Percentiles rank a stretch among this genome's conserved stretches.
phyloP scores from a whole-genome alignment of 2,888 invertebrate genomes.

The Horisme vitalbata region DNA sequence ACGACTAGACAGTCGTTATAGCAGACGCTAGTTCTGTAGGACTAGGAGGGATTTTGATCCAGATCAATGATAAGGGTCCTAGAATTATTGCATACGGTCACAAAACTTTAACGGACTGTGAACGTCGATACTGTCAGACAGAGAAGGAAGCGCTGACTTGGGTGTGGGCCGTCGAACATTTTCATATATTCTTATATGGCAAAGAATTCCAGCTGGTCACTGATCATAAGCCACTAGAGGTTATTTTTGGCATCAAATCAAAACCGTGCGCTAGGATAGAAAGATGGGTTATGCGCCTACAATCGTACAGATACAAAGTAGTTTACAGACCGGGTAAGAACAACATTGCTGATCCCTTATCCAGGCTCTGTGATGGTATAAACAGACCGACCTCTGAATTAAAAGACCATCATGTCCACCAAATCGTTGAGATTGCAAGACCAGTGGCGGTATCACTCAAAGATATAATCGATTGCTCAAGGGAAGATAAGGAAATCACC shows the following conservation, averaged over 20 bases:
- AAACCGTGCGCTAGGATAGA: constrained; percentile 47
- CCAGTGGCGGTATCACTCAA: constrained; percentile 23
- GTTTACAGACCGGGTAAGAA: constrained; percentile 34
- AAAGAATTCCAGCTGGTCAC: constrained; percentile 42
- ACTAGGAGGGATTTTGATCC: background rate
- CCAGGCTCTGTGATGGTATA: constrained; percentile 23
- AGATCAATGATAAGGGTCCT: background rate
- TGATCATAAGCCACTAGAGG: constrained; percentile 52
- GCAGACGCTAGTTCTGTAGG: background rate
- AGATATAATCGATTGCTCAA: constrained; percentile 11
- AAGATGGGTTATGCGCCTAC: constrained; percentile 32
- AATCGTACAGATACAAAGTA: constrained; percentile 27
- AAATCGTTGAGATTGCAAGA: constrained; percentile 21
- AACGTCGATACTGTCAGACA: constrained; percentile 31
- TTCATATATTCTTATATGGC: constrained; percentile 35
- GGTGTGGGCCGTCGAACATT: constrained; percentile 37
- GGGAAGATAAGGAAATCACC: constrained; percentile 14
- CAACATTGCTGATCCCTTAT: constrained; percentile 44
- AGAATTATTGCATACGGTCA: background rate
- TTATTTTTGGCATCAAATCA: constrained; percentile 41
- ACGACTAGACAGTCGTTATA: background rate
- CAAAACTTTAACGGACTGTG: background rate
- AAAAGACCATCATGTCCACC: background rate
- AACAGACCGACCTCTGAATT: background rate
- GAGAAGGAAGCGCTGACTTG: constrained; percentile 27